These are phyloP conservation scores for Trachurus trachurus DNA, from an alignment of 2,797 vertebrate species.

Conservation along the genomic window DNA sequence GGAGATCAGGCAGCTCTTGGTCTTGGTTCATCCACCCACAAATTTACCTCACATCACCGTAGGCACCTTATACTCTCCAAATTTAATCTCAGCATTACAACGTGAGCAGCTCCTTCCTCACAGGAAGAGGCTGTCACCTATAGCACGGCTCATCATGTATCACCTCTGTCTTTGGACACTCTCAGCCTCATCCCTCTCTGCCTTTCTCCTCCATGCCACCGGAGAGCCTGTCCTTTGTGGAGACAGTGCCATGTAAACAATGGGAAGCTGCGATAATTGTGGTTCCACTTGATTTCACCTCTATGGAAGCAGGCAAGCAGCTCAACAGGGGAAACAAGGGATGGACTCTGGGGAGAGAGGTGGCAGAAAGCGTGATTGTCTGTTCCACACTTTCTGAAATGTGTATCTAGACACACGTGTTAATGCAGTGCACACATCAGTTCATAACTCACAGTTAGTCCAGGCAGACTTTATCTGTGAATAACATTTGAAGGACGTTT, in stretches of 20 bases:
- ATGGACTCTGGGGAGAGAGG: conserved; percentile 24
- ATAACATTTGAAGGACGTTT: conserved; percentile 15
- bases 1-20: conserved; percentile 18
- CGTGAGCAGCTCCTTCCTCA: conserved; percentile 35
- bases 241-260: conserved; percentile 72
- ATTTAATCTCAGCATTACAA: conserved; percentile 43
- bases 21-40: conserved; percentile 15
- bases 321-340: conserved; percentile 32
- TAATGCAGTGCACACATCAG: not conserved
- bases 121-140: conserved; percentile 41
- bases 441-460: not conserved
- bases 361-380: conserved; percentile 31
- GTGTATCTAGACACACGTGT: conserved; percentile 13
- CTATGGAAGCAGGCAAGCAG: conserved; percentile 50
- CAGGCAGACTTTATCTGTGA: not conserved
- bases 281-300: conserved; percentile 74
- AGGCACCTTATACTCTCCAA: not conserved
- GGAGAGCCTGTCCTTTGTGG: conserved; percentile 50
- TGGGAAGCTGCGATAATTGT: conserved; percentile 71
- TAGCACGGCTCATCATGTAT: conserved; percentile 29
- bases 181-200: conserved; percentile 21
- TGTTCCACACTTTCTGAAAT: conserved; percentile 24
- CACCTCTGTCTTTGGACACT: conserved; percentile 29
- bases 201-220: conserved; percentile 10
- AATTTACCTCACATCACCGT: conserved; percentile 21